Evolutionary conservation across 2,113 vertebrate species (phyloP), one percentile per base, ranked within the genome.

Genomic region (Xiphophorus maculatus): DNA sequence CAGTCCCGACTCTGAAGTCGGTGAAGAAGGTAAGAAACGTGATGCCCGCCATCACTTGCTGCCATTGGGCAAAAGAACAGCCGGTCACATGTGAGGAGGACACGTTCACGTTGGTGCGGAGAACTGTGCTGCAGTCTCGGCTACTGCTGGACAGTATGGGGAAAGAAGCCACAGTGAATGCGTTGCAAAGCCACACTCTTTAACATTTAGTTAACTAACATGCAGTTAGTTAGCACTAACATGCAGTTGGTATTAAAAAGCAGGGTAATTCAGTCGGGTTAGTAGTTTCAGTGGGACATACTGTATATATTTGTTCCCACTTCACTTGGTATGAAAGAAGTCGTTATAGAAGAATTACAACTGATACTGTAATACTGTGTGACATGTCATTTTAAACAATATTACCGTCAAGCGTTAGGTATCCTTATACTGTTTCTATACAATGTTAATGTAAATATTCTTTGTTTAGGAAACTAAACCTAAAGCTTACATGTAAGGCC

Each of bases 1-100:
- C 94, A 63, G 93, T 95, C 54, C 92, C 92, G 66, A 92, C 94
- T 0, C 92, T 94, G 74, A 95, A 95, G 82, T 90, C 94, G 80
- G 91, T 95, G 83, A 95, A 95, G 84, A 95, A 95, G 95, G 95
- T 95, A 92, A 91, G 93, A 76, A 29, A 33, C 82, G 66, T 66
- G 85, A 83, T 63, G 69, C 63, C 33, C 73, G 60, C 71, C 70
- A 74, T 78, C 88, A 68, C 66, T 73, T 73, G 19, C 44, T 33
- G 71, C 61, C 81, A 51, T 22, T 5, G 76, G 69, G 25, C 68
- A 25, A 4, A 28, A 74, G 71, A 54, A 54, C 72, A 11, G 72
- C 30, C 72, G 58, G 37, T 28, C 44, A 70, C 64, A 58, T 63
- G 82, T 27, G 65, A 75, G 73, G 65, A 28, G 73, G 63, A 51